Conservation (phyloP, 2,797 vertebrate genomes). For the Neomorphus geoffroyi region DNA sequence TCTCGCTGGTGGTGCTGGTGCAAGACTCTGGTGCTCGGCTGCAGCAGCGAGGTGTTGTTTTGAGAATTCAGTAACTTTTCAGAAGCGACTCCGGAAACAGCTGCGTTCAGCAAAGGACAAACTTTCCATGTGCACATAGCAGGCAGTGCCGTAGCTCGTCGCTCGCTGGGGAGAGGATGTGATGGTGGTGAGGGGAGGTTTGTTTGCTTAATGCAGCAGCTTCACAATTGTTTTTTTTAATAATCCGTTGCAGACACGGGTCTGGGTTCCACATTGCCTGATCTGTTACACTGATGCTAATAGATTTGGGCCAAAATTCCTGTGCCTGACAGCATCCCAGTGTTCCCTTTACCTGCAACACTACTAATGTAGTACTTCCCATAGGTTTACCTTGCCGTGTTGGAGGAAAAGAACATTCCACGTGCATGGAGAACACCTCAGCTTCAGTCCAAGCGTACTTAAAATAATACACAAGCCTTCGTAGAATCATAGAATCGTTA, state of each 20-base stretch:
- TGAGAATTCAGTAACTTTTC: neutral
- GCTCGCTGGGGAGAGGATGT: neutral
- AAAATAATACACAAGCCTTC: neutral
- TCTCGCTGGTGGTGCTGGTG: neutral
- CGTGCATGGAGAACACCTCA: neutral
- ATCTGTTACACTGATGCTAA: neutral
- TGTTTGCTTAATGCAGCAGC: neutral
- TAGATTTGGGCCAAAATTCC: neutral
- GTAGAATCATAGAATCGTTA: too few relatives aligned
- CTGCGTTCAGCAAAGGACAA: neutral
- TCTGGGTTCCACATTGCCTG: neutral
- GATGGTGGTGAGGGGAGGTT: neutral
- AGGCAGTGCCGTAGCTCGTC: neutral
- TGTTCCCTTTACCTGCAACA: neutral
- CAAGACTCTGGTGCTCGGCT: neutral
- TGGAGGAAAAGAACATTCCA: neutral
- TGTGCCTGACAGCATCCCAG: rapidly evolving
- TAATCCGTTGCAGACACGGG: neutral
- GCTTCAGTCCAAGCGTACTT: neutral
- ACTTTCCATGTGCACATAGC: neutral
- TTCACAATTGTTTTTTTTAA: neutral
- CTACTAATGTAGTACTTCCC: neutral
- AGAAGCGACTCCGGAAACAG: constrained; percentile 32
- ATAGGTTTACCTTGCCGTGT: neutral
- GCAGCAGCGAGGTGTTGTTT: neutral